Conservation (phyloP, 2,888 invertebrate species). For the Chesias legatella region DNA sequence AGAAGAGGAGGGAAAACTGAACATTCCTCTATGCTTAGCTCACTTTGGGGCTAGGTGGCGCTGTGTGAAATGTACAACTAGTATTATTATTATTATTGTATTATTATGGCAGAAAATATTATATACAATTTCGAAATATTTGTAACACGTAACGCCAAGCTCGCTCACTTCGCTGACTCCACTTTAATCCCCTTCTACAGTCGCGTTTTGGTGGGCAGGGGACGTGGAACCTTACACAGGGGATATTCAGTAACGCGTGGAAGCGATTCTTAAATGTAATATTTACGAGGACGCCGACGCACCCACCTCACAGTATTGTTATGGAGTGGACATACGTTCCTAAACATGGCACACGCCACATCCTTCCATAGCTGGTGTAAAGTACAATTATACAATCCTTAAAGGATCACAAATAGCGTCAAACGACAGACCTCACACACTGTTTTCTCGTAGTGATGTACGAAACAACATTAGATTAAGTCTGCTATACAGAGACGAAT, state of each 20-base stretch:
- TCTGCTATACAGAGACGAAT: too few relatives aligned
- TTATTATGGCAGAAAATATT: too few relatives aligned
- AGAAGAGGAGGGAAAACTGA: too few relatives aligned
- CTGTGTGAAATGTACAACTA: too few relatives aligned
- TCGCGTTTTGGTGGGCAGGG: conserved; percentile 44
- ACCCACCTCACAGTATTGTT: conserved; percentile 10
- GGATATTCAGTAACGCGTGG: conserved; percentile 16
- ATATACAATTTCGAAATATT: too few relatives aligned
- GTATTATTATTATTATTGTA: too few relatives aligned
- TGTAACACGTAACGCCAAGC: too few relatives aligned
- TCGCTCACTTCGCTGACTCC: conserved; percentile 54
- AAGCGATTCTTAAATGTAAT: conserved; percentile 14
- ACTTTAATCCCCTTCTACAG: conserved; percentile 43
- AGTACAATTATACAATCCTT: conserved; percentile 5
- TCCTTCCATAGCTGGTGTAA: conserved; percentile 4
- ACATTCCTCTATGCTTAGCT: too few relatives aligned
- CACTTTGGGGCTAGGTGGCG: too few relatives aligned
- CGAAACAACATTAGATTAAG: too few relatives aligned
- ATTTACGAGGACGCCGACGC: conserved; percentile 5
- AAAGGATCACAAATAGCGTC: neutral
- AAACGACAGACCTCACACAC: conserved; percentile 2
- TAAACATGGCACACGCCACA: conserved; percentile 5
- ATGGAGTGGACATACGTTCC: conserved; percentile 2
- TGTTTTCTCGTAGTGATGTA: neutral
- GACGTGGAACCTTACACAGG: conserved; percentile 20